phyloP scores from a whole-genome alignment of 2,888 invertebrate species.

The Chesias legatella region DNA sequence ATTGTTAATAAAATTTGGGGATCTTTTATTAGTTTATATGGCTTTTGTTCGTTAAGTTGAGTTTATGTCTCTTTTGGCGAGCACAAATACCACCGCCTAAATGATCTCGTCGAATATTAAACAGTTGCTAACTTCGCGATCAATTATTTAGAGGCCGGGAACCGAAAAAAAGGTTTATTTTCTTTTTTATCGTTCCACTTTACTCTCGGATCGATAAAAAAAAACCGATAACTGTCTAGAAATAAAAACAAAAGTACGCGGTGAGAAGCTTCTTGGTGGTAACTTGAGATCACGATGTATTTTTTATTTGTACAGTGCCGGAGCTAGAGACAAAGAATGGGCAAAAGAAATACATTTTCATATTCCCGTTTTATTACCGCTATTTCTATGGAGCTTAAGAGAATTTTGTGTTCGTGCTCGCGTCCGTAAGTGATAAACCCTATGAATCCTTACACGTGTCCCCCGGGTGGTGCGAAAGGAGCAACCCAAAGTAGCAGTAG shows the following conservation, averaged over 20 bases:
- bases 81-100: constrained; percentile 1
- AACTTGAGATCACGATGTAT: constrained; percentile 58
- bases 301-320: constrained; percentile 35
- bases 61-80: not conserved
- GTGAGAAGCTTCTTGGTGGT: constrained; percentile 47
- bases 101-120: constrained; percentile 14
- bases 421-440: no score
- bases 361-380: no score
- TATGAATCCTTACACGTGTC: no score
- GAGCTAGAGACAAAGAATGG: not conserved
- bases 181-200: constrained; percentile 30
- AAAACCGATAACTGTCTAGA: constrained; percentile 50
- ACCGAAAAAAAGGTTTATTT: constrained; percentile 24
- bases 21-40: no score
- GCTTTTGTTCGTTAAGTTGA: no score
- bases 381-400: no score
- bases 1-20: no score
- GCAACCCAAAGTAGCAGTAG: no score
- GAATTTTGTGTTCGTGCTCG: no score
- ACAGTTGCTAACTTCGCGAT: constrained; percentile 25
- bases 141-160: constrained; percentile 22
- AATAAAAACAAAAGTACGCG: constrained; percentile 52
- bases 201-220: constrained; percentile 27
- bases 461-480: no score
- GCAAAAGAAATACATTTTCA: not conserved